Conservation (phyloP, 1,140 invertebrate genomes). For the Drosophila kanapiae region DNA sequence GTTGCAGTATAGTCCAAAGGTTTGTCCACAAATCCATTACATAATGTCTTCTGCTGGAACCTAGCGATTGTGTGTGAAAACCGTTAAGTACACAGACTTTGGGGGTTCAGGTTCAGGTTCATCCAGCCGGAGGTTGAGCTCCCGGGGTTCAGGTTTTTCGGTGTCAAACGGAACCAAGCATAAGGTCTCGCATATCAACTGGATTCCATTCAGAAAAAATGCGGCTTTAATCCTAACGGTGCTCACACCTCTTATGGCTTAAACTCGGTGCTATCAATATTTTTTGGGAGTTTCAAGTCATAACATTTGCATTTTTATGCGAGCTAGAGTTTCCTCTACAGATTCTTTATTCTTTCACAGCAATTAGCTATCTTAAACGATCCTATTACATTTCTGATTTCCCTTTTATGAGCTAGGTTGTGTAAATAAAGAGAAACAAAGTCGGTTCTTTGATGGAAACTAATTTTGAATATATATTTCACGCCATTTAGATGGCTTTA, state of each 20-base stretch:
- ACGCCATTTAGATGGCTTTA: neutral
- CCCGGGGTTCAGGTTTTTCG: conserved; percentile 37
- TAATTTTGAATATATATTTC: conserved; percentile 1
- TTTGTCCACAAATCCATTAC: conserved; percentile 58
- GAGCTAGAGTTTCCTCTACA: neutral
- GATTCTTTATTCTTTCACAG: conserved; percentile 11
- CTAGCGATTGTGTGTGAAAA: conserved; percentile 67
- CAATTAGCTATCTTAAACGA: conserved; percentile 43
- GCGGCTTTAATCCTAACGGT: conserved; percentile 53
- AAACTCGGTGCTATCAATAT: conserved; percentile 46
- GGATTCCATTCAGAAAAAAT: conserved; percentile 23
- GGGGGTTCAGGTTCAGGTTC: conserved; percentile 41
- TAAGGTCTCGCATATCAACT: conserved; percentile 34
- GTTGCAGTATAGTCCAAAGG: conserved; percentile 28
- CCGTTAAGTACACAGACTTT: conserved; percentile 55
- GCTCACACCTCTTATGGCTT: conserved; percentile 31
- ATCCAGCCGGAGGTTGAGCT: conserved; percentile 29
- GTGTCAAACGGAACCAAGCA: conserved; percentile 35
- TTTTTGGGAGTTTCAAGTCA: conserved; percentile 5
- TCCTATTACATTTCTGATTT: conserved; percentile 26
- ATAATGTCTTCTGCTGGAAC: conserved; percentile 53
- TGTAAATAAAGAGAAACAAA: neutral
- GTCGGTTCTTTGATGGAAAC: neutral
- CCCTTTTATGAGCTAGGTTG: conserved; percentile 9
- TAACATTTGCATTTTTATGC: conserved; percentile 62